phyloP scores from a whole-genome alignment of 2,113 vertebrate species.

The Chaetorhynchus papuensis region DNA sequence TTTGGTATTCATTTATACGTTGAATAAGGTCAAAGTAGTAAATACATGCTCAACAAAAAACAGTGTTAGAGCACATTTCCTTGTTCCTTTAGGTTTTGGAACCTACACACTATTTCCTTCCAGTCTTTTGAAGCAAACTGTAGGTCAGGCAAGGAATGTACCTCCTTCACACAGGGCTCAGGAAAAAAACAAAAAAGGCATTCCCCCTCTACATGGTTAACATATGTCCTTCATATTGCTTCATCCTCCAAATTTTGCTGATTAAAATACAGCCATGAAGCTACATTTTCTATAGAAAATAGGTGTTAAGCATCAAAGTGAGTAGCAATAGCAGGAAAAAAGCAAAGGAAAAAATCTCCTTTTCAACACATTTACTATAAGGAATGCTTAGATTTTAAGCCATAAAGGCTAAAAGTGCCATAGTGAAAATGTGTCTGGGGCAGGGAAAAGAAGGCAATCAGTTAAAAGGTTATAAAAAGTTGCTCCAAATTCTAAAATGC shows the following conservation, averaged over 20 bases:
- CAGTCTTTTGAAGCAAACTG: not conserved
- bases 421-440: not conserved
- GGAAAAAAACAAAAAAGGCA: not conserved
- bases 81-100: not conserved
- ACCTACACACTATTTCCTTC: not conserved
- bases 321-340: not conserved
- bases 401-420: not conserved
- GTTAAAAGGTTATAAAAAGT: not conserved
- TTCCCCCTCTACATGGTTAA: not conserved
- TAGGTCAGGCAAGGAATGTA: not conserved
- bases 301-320: not conserved
- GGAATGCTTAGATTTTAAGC: not conserved
- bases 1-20: not conserved
- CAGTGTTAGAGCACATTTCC: not conserved
- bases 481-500: not conserved
- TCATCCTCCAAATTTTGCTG: not conserved
- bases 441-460: not conserved
- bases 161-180: not conserved
- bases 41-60: not conserved
- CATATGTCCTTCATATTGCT: not conserved
- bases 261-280: not conserved
- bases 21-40: not conserved
- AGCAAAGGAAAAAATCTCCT: too few species aligned
- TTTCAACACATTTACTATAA: not conserved
- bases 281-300: not conserved